These are phyloP conservation scores for Zaprionus lineosus DNA, from an alignment of 2,888 invertebrate genomes.

Conservation along the genomic window DNA sequence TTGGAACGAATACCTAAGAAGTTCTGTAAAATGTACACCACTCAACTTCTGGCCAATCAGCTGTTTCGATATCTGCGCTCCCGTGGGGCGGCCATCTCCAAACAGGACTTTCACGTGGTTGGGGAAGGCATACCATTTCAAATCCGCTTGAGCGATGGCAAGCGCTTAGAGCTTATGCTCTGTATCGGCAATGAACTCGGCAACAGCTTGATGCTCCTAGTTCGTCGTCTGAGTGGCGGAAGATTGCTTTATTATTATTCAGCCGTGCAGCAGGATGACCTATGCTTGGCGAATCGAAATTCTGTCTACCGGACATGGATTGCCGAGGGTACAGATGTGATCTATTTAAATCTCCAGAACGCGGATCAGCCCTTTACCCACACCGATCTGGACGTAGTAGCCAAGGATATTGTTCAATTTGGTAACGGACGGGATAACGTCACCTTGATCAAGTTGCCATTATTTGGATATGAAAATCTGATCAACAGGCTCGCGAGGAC, in stretches of 20 bases:
- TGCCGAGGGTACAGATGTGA: conserved; percentile 43
- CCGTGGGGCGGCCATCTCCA: conserved; percentile 30
- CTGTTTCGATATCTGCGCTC: conserved; percentile 30
- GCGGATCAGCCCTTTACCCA: conserved; percentile 26
- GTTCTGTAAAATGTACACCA: conserved; percentile 66
- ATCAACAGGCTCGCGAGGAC: conserved; percentile 38
- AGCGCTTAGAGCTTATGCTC: conserved; percentile 53
- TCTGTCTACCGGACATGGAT: conserved; percentile 47
- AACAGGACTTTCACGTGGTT: conserved; percentile 44
- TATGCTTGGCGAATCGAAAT: conserved; percentile 43
- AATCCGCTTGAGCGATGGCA: conserved; percentile 48
- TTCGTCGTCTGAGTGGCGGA: conserved; percentile 34
- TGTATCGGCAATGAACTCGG: conserved; percentile 51
- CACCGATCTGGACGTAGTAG: conserved; percentile 13
- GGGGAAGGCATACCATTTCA: conserved; percentile 33
- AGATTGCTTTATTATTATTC: conserved; percentile 58
- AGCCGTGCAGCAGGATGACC: conserved; percentile 52
- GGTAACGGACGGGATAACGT: neutral
- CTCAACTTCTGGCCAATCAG: conserved; percentile 46
- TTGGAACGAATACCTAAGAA: conserved; percentile 33
- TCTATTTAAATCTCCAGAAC: conserved; percentile 46
- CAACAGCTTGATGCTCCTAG: conserved; percentile 47
- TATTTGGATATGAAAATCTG: conserved; percentile 53
- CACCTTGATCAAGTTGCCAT: conserved; percentile 34
- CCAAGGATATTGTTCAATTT: too few relatives aligned